Evolutionary conservation across 2,888 invertebrate species (phyloP).

Genomic region (Nudaria mundana): DNA sequence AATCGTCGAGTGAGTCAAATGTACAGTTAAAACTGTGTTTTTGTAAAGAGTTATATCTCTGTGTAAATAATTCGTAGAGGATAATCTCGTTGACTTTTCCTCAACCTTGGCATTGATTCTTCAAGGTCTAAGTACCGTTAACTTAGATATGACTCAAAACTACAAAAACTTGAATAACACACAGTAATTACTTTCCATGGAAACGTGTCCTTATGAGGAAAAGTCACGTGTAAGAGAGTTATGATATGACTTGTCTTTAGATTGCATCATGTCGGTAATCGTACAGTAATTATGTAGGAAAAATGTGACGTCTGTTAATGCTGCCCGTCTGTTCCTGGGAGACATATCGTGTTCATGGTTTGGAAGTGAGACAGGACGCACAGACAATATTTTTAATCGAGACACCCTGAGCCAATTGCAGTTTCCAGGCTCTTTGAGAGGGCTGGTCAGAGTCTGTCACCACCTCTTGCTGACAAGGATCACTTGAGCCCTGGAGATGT

Average conservation of each 20-base stretch:
- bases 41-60: background rate
- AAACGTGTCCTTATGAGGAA: slow-evolving; percentile 22
- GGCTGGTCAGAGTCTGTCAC: no score
- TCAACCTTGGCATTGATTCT: slow-evolving; percentile 29
- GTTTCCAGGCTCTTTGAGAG: no score
- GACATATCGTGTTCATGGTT: no score
- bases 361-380: no score
- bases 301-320: no score
- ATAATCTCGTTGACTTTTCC: slow-evolving; percentile 21
- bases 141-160: slow-evolving; percentile 22
- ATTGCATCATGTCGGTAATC: background rate
- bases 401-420: no score
- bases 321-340: no score
- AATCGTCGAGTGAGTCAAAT: background rate
- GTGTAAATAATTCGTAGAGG: background rate
- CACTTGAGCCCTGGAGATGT: no score
- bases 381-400: no score
- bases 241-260: background rate
- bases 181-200: slow-evolving; percentile 20
- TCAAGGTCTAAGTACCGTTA: slow-evolving; percentile 34
- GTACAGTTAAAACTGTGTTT: background rate
- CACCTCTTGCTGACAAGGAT: no score
- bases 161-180: slow-evolving; percentile 16
- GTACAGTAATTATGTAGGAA: background rate
- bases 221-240: slow-evolving; percentile 6